Evolutionary conservation across 2,113 vertebrate species (phyloP).

Genomic region (Todiramphus chloris): DNA sequence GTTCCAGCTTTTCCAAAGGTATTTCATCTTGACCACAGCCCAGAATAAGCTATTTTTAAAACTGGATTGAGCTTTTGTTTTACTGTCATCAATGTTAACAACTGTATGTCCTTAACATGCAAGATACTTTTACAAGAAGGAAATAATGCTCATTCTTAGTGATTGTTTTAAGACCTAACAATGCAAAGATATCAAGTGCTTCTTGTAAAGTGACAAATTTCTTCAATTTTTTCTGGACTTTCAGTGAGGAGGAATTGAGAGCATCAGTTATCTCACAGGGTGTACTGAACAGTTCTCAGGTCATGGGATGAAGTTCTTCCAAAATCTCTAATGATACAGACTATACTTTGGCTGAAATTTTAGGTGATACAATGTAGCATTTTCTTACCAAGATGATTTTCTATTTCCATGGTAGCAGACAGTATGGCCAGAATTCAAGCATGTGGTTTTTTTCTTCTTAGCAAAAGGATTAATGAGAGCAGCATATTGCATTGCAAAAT

Average conservation of each 20-base stretch:
- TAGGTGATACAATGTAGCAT: neutral
- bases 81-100: neutral
- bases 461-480: neutral
- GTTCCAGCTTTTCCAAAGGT: neutral
- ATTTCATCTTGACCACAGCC: neutral
- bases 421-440: neutral
- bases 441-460: neutral
- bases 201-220: neutral
- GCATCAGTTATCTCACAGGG: neutral
- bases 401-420: conserved; percentile 20
- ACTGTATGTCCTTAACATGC: neutral
- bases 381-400: neutral
- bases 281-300: neutral
- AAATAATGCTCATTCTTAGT: neutral
- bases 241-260: neutral
- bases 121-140: neutral
- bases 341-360: neutral
- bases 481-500: neutral
- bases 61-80: neutral
- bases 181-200: neutral
- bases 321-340: neutral
- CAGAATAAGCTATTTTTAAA: neutral
- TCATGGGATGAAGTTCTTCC: neutral
- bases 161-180: neutral
- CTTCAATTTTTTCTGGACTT: neutral